These are phyloP conservation scores for Pundamilia nyererei DNA, from an alignment of 2,113 vertebrate species.

Conservation along the genomic window DNA sequence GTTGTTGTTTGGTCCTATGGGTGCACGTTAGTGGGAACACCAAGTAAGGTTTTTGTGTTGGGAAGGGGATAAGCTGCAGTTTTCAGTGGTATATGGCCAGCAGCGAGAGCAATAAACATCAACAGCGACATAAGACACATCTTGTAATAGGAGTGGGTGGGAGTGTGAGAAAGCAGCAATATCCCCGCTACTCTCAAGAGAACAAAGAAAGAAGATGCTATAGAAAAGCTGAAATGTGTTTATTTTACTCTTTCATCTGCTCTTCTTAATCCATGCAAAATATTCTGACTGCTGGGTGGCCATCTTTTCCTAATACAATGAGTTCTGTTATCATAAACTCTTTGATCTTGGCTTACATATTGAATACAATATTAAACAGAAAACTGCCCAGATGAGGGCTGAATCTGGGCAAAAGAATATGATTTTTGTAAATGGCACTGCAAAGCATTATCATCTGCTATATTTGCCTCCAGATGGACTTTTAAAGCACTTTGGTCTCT, in stretches of 20 bases:
- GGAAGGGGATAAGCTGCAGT: not conserved
- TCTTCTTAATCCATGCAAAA: not conserved
- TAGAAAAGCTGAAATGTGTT: not conserved
- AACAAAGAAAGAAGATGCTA: not conserved
- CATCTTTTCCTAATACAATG: not conserved
- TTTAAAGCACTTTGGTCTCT: constrained; percentile 21
- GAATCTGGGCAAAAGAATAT: not conserved
- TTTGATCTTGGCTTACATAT: not conserved
- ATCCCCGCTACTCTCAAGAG: not conserved
- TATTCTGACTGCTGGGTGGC: not conserved
- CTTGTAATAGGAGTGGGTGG: not conserved
- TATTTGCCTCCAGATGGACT: constrained; percentile 25
- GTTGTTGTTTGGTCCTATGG: not conserved
- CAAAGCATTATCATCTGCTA: constrained; percentile 23
- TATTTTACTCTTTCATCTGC: not conserved
- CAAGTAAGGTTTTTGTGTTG: not conserved
- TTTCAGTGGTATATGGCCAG: not conserved
- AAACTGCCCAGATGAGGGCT: not conserved
- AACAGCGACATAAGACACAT: constrained; percentile 13
- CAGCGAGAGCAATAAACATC: constrained; percentile 17
- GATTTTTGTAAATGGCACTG: not conserved
- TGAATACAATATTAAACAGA: not conserved
- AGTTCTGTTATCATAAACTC: not conserved
- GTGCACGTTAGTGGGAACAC: not conserved
- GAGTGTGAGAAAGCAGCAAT: not conserved